Evolutionary conservation across 1,140 invertebrate species (phyloP).

Genomic region (Eciton burchellii): DNA sequence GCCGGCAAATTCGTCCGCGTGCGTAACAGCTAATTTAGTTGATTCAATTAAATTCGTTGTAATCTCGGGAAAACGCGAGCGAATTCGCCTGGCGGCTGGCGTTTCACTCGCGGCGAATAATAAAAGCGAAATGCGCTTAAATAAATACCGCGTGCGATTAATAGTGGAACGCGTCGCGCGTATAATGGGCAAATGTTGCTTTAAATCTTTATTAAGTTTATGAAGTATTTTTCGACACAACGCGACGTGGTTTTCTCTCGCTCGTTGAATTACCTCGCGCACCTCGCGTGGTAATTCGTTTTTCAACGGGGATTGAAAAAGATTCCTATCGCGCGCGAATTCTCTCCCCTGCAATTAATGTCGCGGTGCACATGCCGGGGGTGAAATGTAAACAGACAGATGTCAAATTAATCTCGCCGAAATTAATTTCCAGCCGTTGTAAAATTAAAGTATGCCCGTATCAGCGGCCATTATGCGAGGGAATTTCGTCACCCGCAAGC

Average conservation of each 20-base stretch:
- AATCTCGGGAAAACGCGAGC: no score
- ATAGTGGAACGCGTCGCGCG: background rate
- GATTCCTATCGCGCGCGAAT: background rate
- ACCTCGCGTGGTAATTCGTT: background rate
- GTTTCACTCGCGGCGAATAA: no score
- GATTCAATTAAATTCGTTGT: no score
- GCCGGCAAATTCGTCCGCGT: no score
- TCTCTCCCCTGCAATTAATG: background rate
- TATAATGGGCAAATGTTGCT: background rate
- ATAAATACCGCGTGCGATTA: background rate
- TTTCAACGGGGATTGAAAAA: constrained; percentile 13
- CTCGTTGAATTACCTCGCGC: background rate
- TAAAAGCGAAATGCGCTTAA: no score
- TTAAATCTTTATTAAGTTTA: constrained; percentile 17
- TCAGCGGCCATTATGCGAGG: constrained; percentile 7
- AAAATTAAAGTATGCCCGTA: no score
- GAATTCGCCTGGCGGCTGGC: no score
- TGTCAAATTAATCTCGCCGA: background rate
- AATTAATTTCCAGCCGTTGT: constrained; percentile 6
- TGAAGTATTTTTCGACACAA: background rate
- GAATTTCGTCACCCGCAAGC: background rate
- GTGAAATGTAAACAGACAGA: background rate
- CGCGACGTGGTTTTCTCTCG: constrained; percentile 12
- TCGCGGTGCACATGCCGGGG: background rate
- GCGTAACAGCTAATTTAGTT: no score